Evolutionary conservation across 2,113 vertebrate genomes (phyloP).

Genomic region (Gobio gobio): DNA sequence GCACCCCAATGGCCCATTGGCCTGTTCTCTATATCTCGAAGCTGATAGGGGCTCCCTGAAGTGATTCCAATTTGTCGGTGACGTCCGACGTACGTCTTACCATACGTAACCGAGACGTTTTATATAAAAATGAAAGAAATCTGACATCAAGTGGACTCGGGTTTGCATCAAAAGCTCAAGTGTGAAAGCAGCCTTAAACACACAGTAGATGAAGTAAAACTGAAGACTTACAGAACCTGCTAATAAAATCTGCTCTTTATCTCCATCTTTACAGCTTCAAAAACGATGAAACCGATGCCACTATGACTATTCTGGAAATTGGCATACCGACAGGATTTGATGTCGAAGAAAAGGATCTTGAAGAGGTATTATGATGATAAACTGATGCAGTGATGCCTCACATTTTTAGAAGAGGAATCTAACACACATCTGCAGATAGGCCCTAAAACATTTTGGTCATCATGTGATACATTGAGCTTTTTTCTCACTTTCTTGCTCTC

Average conservation of each 20-base stretch:
- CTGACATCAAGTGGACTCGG: background rate
- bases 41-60: too few species aligned
- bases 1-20: too few species aligned
- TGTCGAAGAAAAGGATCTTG: conserved; percentile 61
- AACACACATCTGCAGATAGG: background rate
- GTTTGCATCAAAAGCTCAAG: background rate
- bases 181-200: background rate
- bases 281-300: conserved; percentile 52
- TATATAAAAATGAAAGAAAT: background rate
- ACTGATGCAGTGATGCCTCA: background rate
- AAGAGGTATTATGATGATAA: conserved; percentile 47
- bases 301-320: conserved; percentile 69
- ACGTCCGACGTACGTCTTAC: too few species aligned
- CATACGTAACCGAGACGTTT: too few species aligned
- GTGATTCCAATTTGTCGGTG: too few species aligned
- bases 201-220: background rate
- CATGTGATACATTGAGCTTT: background rate
- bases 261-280: conserved; percentile 36
- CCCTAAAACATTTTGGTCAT: background rate
- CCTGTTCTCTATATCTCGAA: too few species aligned
- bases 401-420: too few species aligned
- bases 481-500: too few species aligned
- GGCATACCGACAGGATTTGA: conserved; percentile 66
- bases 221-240: background rate
- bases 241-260: background rate